Evolutionary conservation across 2,888 invertebrate genomes (phyloP).

Genomic region (Isotomurus palustris): DNA sequence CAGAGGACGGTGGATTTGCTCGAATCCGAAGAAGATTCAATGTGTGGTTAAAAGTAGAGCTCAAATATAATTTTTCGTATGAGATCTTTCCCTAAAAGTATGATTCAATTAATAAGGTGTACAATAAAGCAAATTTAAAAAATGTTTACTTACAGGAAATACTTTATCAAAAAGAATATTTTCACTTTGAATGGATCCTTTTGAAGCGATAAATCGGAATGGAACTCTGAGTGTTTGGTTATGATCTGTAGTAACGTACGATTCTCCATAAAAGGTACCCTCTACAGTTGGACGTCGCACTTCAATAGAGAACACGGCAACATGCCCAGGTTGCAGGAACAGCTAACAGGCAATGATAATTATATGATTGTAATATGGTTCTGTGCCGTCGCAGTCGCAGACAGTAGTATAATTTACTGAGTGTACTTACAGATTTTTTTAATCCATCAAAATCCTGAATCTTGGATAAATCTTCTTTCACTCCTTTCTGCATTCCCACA

Average conservation of each 20-base stretch:
- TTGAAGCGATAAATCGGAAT: constrained; percentile 69
- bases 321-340: constrained; percentile 58
- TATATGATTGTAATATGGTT: neutral
- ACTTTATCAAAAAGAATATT: constrained; percentile 68
- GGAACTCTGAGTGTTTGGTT: constrained; percentile 63
- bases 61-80: constrained; percentile 68
- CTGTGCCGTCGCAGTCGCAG: no score
- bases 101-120: constrained; percentile 22
- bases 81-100: constrained; percentile 68
- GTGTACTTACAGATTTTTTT: constrained; percentile 43
- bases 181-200: constrained; percentile 66
- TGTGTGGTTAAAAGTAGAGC: constrained; percentile 72
- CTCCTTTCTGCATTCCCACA: constrained; percentile 59
- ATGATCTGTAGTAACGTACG: constrained; percentile 67
- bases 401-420: neutral
- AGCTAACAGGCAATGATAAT: constrained; percentile 54
- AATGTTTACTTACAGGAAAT: constrained; percentile 66
- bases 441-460: constrained; percentile 44
- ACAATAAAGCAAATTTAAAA: neutral
- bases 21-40: constrained; percentile 59
- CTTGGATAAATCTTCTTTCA: constrained; percentile 42
- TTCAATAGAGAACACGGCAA: constrained; percentile 67
- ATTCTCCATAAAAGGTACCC: constrained; percentile 63
- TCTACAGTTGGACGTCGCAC: constrained; percentile 65
- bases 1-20: constrained; percentile 55